phyloP scores from a whole-genome alignment of 2,113 vertebrate genomes.

The Actenoides hombroni region DNA sequence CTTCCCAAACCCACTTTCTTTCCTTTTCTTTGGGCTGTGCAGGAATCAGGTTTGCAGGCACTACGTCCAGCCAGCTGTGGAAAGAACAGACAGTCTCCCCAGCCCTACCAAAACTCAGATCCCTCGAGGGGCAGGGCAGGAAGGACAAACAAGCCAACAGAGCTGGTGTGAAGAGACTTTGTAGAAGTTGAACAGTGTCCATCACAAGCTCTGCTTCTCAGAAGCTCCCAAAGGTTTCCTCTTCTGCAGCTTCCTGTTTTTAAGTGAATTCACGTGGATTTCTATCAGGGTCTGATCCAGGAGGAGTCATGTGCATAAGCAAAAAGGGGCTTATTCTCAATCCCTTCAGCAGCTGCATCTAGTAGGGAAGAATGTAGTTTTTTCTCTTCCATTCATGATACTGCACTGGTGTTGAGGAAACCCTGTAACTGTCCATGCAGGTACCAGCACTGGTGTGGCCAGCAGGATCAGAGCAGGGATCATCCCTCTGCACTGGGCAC shows the following conservation, averaged over 20 bases:
- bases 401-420: not conserved
- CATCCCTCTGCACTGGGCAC: no score
- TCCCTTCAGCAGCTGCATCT: not conserved
- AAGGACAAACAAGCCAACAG: constrained; percentile 14
- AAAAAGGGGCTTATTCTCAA: not conserved
- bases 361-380: not conserved
- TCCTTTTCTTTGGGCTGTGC: not conserved
- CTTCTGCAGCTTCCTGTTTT: constrained; percentile 29
- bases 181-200: not conserved
- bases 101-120: not conserved
- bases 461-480: no score
- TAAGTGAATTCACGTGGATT: not conserved
- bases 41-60: not conserved
- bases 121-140: constrained; percentile 15
- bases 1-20: not conserved
- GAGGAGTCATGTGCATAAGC: not conserved
- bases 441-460: not conserved
- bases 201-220: constrained; percentile 11
- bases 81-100: not conserved
- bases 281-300: not conserved
- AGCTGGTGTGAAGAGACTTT: not conserved
- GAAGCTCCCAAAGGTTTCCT: not conserved
- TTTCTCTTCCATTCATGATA: not conserved
- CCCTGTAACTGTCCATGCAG: not conserved
- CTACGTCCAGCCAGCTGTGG: not conserved